These are phyloP conservation scores for Phyllostomus discolor DNA, from an alignment of 2,113 vertebrate genomes.

Conservation along the genomic window DNA sequence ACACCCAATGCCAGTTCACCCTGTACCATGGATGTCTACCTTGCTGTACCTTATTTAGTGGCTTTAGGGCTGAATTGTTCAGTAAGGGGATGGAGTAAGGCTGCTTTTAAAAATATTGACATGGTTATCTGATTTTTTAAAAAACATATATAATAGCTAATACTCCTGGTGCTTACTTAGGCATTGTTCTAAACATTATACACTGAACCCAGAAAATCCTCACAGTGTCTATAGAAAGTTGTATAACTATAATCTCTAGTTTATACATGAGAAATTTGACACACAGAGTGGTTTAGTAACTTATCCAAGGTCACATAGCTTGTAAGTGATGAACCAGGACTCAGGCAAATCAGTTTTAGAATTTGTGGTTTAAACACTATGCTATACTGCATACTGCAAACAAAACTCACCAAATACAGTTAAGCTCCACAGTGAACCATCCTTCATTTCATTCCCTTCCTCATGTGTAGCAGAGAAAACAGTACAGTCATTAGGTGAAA, in stretches of 20 bases:
- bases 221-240: background rate
- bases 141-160: background rate
- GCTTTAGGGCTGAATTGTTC: background rate
- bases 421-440: background rate
- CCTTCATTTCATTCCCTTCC: background rate
- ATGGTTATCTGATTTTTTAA: background rate
- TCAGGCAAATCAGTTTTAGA: background rate
- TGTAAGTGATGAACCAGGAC: background rate
- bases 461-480: background rate
- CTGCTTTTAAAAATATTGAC: background rate
- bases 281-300: background rate
- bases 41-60: background rate
- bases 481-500: background rate
- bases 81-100: background rate
- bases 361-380: background rate
- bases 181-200: background rate
- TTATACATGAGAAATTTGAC: background rate
- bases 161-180: background rate
- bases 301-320: background rate
- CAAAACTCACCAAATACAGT: background rate
- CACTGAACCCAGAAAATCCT: background rate
- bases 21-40: background rate
- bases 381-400: background rate
- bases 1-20: too few species aligned
- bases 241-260: background rate